phyloP scores from a whole-genome alignment of 2,797 vertebrate species.

The Merluccius polli region DNA sequence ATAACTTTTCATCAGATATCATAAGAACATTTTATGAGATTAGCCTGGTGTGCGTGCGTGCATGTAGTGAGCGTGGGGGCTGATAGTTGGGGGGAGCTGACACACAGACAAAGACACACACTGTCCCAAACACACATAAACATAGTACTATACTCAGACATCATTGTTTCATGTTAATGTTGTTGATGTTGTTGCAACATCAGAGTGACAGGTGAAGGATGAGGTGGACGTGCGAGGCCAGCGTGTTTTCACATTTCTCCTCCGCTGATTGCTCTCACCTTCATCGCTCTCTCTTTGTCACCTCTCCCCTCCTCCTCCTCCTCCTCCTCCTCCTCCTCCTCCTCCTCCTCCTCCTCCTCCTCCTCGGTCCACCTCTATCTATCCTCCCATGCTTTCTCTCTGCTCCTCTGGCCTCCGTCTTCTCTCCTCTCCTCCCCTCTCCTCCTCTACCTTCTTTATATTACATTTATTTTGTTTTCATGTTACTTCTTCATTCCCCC shows the following conservation, averaged over 20 bases:
- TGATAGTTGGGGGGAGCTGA: too few species aligned
- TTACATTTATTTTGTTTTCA: not conserved
- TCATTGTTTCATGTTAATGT: not conserved
- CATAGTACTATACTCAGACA: not conserved
- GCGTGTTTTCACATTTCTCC: conserved; percentile 8
- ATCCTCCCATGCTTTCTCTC: not conserved
- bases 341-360: not conserved
- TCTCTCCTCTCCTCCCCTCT: not conserved
- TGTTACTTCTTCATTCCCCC: not conserved
- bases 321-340: too few species aligned
- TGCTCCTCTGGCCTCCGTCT: not conserved
- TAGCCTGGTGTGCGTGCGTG: too few species aligned
- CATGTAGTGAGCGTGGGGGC: too few species aligned
- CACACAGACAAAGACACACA: not conserved
- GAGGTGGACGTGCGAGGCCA: conserved; percentile 1
- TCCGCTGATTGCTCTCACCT: not conserved
- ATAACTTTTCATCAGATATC: too few species aligned
- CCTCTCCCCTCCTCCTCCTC: not conserved
- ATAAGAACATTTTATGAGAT: too few species aligned
- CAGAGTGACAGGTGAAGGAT: conserved; percentile 26
- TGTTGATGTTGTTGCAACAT: not conserved
- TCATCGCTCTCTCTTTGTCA: not conserved
- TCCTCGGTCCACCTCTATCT: not conserved
- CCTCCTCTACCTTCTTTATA: not conserved
- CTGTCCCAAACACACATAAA: not conserved